Evolutionary conservation across 2,888 invertebrate genomes (phyloP).

Genomic region (Ophonus ardosiacus): DNA sequence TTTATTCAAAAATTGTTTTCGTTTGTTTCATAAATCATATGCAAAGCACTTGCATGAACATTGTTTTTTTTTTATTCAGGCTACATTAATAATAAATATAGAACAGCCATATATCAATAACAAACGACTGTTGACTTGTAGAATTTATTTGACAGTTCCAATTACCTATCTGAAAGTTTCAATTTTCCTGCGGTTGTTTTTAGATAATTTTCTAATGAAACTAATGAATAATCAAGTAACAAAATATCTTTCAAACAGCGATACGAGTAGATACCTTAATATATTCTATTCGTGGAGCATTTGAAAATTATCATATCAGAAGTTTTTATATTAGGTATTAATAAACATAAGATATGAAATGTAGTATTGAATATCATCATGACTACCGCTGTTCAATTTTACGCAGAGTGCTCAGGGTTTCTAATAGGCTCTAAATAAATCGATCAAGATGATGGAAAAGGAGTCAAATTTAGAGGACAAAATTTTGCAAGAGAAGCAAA

Average conservation of each 20-base stretch:
- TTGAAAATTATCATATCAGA: slow-evolving; percentile 59
- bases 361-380: slow-evolving; percentile 48
- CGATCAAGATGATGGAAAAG: too few relatives aligned
- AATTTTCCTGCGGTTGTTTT: slow-evolving; percentile 23
- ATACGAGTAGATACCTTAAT: slow-evolving; percentile 28
- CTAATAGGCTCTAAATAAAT: too few relatives aligned
- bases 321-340: slow-evolving; percentile 47
- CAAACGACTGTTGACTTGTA: neutral
- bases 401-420: neutral
- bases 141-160: slow-evolving; percentile 17
- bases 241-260: slow-evolving; percentile 22
- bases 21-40: neutral
- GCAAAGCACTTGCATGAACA: neutral
- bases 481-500: too few relatives aligned
- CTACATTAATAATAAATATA: neutral
- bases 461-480: too few relatives aligned
- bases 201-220: slow-evolving; percentile 44
- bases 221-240: slow-evolving; percentile 43
- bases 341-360: slow-evolving; percentile 57
- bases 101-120: neutral
- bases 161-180: neutral
- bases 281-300: slow-evolving; percentile 33
- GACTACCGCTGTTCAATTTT: slow-evolving; percentile 46
- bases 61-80: neutral
- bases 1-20: neutral